Evolutionary conservation across 37 sponge, comb jelly and placozoan genomes (phyloP), one percentile per base, ranked within the genome.

Genomic region (Oopsacas minuta): DNA sequence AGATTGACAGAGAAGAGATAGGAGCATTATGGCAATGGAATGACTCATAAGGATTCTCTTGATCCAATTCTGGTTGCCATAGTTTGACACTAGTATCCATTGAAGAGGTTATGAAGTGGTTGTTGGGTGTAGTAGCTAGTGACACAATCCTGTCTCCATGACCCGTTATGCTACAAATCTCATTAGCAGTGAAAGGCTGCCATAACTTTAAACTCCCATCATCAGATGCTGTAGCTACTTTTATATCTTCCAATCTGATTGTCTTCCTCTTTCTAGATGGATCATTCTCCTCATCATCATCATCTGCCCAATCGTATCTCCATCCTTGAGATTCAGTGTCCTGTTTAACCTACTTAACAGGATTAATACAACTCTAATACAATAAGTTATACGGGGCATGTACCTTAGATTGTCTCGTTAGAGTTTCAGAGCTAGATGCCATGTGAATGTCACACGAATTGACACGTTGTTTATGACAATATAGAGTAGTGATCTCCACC

Each of bases 401-500:
- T n/a, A 61, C 75, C 75, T 61, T 61, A 61, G 75, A 32, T 34
- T 61, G 75, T 61, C 75, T 10, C 28, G 75, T 61, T 10, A 20
- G 75, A 34, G 75, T 61, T n/a, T 61, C 75, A 3, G 75, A 12
- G 22, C 1, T 25, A 32, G 75, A 12, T 3, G 92, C 86, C 0
- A 91, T 37, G 83, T 87, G 37, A 15, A 94, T 15, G 28, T 83
- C 37, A 39, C 93, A 92, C 20, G 90, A 87, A 37, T 93, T 95
- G 42, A 95, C 88, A 32, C 96, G 87, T 75, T 86, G 86, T 23
- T 87, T 83, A 88, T 95, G 93, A 38, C 91, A 88, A 38, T 87
- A 46, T 30, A 95, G 61, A 15, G 96, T 93, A 12, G 96, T 95
- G 37, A 95, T 90, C 87, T 95, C 94, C 0, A 93, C 83, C 35